Evolutionary conservation across 2,888 invertebrate species (phyloP).

Genomic region (Calameuta pallipes): DNA sequence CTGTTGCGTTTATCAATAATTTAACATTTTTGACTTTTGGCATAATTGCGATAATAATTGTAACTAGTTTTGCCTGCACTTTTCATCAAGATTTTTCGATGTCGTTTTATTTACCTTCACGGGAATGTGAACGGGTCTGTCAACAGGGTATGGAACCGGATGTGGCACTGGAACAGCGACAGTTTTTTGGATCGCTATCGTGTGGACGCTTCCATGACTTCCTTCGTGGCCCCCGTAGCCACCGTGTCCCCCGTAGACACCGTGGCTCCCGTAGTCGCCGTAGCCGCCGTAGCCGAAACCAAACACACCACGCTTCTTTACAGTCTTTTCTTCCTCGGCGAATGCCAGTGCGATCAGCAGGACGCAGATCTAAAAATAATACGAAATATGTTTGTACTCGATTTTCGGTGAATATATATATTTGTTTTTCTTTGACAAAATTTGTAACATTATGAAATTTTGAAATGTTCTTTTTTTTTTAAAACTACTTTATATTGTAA

Average conservation of each 20-base stretch:
- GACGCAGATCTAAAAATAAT: constrained; percentile 62
- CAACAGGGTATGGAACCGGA: constrained; percentile 68
- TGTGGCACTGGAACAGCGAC: constrained; percentile 67
- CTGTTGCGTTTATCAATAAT: neutral
- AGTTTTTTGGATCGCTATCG: constrained; percentile 65
- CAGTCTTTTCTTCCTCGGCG: constrained; percentile 54
- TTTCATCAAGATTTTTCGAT: neutral
- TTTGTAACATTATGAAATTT: neutral
- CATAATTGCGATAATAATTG: neutral
- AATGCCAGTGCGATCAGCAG: constrained; percentile 65
- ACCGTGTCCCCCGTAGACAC: constrained; percentile 33
- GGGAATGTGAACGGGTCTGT: constrained; percentile 67
- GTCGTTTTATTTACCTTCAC: constrained; percentile 50
- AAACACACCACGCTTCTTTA: constrained; percentile 54
- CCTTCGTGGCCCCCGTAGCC: constrained; percentile 38
- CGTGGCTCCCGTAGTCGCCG: constrained; percentile 38
- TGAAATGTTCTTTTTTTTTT: too few species aligned
- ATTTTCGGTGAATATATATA: constrained; percentile 1
- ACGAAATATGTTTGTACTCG: neutral
- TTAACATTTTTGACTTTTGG: neutral
- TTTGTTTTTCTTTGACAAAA: neutral
- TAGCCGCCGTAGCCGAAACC: constrained; percentile 41
- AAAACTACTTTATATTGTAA: neutral
- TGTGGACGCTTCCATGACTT: constrained; percentile 57
- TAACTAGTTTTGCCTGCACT: neutral